These are phyloP conservation scores for Erethizon dorsatum DNA, from an alignment of 2,797 vertebrate genomes.

Conservation along the genomic window DNA sequence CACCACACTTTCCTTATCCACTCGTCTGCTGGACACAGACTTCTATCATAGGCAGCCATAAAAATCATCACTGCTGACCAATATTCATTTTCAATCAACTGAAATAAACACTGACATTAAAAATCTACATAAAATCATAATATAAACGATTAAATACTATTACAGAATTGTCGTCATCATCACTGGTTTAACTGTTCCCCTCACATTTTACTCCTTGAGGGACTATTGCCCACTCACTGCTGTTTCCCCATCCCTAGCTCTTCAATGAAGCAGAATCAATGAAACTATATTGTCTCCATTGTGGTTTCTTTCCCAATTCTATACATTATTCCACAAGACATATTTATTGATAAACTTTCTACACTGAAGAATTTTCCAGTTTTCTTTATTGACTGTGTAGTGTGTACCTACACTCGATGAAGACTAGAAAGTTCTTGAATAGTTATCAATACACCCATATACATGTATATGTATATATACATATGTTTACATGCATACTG, in stretches of 20 bases:
- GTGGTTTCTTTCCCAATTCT: slow-evolving; percentile 20
- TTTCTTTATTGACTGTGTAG: neutral
- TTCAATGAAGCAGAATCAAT: slow-evolving; percentile 30
- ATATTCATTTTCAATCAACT: slow-evolving; percentile 43
- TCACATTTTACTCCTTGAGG: slow-evolving; percentile 17
- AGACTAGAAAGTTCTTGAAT: neutral
- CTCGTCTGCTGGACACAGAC: neutral
- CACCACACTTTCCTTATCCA: neutral
- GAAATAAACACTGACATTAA: neutral
- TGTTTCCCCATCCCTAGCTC: slow-evolving; percentile 41
- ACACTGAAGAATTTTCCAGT: slow-evolving; percentile 2
- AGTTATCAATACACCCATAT: neutral
- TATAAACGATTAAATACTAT: neutral
- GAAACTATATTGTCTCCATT: neutral
- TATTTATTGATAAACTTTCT: slow-evolving; percentile 21
- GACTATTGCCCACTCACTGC: neutral
- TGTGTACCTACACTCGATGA: neutral
- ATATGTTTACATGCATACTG: neutral
- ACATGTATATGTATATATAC: neutral
- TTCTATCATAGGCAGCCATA: slow-evolving; percentile 50
- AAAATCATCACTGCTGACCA: slow-evolving; percentile 30
- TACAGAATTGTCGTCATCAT: slow-evolving; percentile 38
- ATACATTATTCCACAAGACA: neutral
- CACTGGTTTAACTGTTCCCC: neutral
- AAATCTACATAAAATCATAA: slow-evolving; percentile 6